phyloP scores from a whole-genome alignment of 92 coral and sea anemone species.

The Palythoa caribaeorum region DNA sequence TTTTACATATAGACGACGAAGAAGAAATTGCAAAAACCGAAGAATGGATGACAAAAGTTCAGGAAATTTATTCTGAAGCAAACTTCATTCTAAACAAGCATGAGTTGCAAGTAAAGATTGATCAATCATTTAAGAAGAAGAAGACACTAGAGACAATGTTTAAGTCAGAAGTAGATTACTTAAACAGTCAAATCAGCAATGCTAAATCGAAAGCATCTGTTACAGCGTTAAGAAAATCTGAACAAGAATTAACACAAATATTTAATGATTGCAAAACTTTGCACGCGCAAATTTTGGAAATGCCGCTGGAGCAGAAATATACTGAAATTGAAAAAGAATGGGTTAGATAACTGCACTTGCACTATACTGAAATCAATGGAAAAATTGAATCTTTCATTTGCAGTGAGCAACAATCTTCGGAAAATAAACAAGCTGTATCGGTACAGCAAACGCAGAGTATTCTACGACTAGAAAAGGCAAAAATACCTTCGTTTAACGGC shows the following conservation, averaged over 20 bases:
- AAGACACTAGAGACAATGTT: constrained; percentile 18
- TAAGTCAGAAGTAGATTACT: constrained; percentile 16
- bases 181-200: constrained; percentile 8
- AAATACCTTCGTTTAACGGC: constrained; percentile 67
- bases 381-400: constrained; percentile 16
- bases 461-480: constrained; percentile 54
- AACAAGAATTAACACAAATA: constrained; percentile 10
- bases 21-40: constrained; percentile 9
- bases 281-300: constrained; percentile 31
- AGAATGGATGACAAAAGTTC: constrained; percentile 21
- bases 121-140: constrained; percentile 7
- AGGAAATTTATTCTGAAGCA: constrained; percentile 29
- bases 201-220: constrained; percentile 6
- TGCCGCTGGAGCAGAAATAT: constrained; percentile 30
- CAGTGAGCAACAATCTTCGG: constrained; percentile 22
- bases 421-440: constrained; percentile 5
- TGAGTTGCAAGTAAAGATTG: constrained; percentile 18
- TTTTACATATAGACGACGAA: constrained; percentile 8
- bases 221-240: constrained; percentile 18
- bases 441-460: constrained; percentile 28
- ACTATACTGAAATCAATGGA: constrained; percentile 26
- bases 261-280: constrained; percentile 20
- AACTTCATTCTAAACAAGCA: constrained; percentile 13
- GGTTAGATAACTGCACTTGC: constrained; percentile 8
- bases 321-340: constrained; percentile 27